A percentile compares a stretch with the other conserved stretches of the same genome.
These are phyloP conservation scores for Alethe castanea DNA, from an alignment of 2,113 vertebrate genomes.

Conservation along the genomic window DNA sequence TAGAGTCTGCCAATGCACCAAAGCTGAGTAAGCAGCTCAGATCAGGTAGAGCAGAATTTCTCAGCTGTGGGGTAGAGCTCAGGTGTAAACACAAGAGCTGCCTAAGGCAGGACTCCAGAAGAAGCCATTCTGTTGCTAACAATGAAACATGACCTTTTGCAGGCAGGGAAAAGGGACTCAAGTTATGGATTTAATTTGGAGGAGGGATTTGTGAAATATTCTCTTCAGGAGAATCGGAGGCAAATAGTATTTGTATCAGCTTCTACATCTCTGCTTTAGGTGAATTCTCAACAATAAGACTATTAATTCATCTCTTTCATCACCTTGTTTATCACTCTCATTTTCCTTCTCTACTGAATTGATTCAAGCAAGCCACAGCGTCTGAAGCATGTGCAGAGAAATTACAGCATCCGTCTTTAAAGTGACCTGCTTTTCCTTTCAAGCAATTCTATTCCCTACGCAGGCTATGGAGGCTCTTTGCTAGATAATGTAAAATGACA, in stretches of 20 bases:
- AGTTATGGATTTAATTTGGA: neutral
- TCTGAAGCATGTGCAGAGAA: neutral
- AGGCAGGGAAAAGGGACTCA: neutral
- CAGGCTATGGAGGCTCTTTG: neutral
- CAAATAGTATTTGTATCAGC: neutral
- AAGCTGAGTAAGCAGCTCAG: neutral
- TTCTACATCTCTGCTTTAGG: neutral
- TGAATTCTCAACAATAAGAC: neutral
- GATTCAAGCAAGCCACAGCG: neutral
- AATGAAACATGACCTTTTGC: neutral
- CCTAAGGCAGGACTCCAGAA: neutral
- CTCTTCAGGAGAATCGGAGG: neutral
- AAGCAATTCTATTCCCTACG: neutral
- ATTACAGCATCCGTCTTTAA: neutral
- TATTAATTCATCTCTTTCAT: neutral
- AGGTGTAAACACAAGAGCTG: neutral
- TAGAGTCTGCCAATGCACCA: neutral
- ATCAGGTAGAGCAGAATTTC: neutral
- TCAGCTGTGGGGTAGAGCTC: neutral
- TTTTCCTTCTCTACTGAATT: neutral
- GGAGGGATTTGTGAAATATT: neutral
- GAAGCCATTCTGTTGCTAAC: neutral
- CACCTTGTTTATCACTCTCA: neutral
- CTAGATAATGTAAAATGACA: conserved; percentile 24
- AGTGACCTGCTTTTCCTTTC: neutral